phyloP scores from a whole-genome alignment of 2,797 vertebrate species.

The Esox masquinongy region DNA sequence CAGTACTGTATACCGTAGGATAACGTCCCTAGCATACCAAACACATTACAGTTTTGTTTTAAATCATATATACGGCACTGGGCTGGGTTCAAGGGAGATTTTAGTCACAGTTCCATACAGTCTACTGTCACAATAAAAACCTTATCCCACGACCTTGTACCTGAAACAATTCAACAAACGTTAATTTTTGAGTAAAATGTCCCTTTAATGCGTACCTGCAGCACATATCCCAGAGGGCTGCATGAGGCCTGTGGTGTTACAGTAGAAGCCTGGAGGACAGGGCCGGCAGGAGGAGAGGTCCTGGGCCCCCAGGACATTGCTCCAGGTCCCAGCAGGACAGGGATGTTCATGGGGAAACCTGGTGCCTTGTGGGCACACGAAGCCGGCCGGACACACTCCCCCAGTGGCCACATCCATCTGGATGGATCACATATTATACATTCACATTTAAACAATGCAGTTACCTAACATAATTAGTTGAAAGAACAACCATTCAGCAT shows the following conservation, averaged over 20 bases:
- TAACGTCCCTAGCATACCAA: neutral
- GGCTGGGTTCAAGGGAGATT: neutral
- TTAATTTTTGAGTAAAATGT: neutral
- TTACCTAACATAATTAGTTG: neutral
- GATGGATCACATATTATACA: constrained; percentile 1
- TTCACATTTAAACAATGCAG: neutral
- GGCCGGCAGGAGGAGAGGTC: constrained; percentile 76
- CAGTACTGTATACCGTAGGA: neutral
- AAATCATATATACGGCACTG: too few species aligned
- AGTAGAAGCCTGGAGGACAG: constrained; percentile 84
- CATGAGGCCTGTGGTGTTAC: constrained; percentile 75
- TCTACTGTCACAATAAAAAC: neutral
- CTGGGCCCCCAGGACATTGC: constrained; percentile 72
- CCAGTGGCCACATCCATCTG: constrained; percentile 80
- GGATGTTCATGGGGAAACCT: constrained; percentile 73
- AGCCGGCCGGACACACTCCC: constrained; percentile 80
- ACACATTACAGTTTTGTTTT: neutral
- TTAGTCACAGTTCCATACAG: neutral
- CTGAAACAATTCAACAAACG: too few species aligned
- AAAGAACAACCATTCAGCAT: neutral
- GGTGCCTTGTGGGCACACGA: constrained; percentile 82
- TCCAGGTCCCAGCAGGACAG: constrained; percentile 86
- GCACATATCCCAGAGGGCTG: constrained; percentile 79
- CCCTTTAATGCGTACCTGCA: constrained; percentile 63
- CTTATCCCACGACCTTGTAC: neutral